These are phyloP conservation scores for Tenualosa thibaudeaui DNA, from an alignment of 2,797 vertebrate genomes.

Conservation along the genomic window DNA sequence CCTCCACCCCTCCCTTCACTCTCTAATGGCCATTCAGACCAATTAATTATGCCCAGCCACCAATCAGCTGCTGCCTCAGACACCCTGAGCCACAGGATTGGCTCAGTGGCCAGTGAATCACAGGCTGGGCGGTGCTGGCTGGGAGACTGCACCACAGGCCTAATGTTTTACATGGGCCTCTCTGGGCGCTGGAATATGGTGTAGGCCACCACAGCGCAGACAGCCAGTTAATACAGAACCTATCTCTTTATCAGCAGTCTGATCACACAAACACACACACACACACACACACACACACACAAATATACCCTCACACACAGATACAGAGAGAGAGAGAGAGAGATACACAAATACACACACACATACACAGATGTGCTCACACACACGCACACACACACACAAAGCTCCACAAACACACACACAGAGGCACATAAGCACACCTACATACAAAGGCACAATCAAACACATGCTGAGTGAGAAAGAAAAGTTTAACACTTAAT, in stretches of 20 bases:
- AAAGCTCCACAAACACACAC: neutral
- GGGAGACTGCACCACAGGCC: neutral
- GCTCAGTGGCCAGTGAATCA: neutral
- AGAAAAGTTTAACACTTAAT: neutral
- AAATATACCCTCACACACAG: neutral
- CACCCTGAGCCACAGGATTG: neutral
- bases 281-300: neutral
- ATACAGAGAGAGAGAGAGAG: neutral
- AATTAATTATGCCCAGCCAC: slow-evolving; percentile 5
- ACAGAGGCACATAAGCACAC: neutral
- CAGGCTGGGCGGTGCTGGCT: neutral
- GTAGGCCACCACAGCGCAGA: neutral
- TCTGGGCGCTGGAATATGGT: neutral
- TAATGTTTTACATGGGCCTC: neutral
- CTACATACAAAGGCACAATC: neutral
- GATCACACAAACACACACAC: neutral
- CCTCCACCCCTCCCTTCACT: neutral
- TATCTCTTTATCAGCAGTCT: neutral
- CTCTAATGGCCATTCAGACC: neutral
- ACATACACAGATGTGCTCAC: neutral
- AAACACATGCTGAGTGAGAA: neutral
- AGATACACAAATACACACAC: neutral
- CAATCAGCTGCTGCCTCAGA: neutral
- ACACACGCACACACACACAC: slow-evolving; percentile 2
- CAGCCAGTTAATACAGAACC: neutral